Base-by-base conservation (phyloP, 2,113 vertebrate genomes). In the Tragelaphus imberbis region DNA sequence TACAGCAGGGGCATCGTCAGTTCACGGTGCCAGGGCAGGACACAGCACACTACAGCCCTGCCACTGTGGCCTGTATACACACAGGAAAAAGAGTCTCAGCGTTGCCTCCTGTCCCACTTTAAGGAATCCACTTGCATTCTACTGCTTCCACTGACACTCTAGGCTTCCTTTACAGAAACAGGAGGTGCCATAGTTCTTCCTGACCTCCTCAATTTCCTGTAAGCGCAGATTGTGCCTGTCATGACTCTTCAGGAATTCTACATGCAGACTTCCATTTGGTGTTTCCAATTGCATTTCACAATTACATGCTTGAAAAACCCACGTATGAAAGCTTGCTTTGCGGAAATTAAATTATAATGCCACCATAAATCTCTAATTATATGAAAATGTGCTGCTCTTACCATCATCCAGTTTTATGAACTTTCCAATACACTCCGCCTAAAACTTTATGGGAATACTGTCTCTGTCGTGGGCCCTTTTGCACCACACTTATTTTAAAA, bases 291-390 rank as follows among this genome's bases (percentile, higher is more conserved):
- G 40, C 49, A 68, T 27, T 93, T 97, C 59, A 93, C 97, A 98
- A 56, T 84, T 63, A 9, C 13, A 80, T 21, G 56, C 33, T 68
- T 96, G 85, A 96, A 94, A 88, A 97, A 33, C 21, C 0, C 59
- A 47, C 2, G 0, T 36, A 51, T 25, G 16, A 44, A 85, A 95
- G 30, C 77, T 56, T 85, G 59, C 47, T 94, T 97, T 61, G 94
- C 1, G 28, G 58, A 96, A 98, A 96, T 93, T 7, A 96, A 98
- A 97, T 84, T 65, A 36, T 51, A 96, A 90, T 21, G 0, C 71
- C 89, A 44, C 0, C 6, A 16, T 96, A 97, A 97, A 98, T 97
- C 91, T 97, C 95, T 91, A 95, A 85, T 96, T 94, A 86, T 36
- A 56, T 36, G 59, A 86, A 96, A 96, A 97, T 44, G 17, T 30